Conservation (phyloP, 2,797 vertebrate species). For the Microtus obscurus region DNA sequence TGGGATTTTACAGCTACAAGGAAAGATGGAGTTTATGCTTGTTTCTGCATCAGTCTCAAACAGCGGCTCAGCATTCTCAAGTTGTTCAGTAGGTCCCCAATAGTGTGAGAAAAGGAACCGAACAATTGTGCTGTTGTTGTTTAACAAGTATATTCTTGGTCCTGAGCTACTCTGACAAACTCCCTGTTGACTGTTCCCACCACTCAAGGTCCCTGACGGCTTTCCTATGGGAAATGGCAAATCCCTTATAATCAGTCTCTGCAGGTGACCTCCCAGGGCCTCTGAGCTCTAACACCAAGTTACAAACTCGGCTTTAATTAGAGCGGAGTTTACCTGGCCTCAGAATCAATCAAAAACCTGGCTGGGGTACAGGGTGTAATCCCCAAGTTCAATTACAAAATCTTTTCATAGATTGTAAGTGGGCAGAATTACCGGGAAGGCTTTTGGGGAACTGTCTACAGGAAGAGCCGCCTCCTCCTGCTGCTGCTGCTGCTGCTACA, state of each 20-base stretch:
- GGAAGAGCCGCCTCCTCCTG: neutral
- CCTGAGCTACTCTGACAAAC: neutral
- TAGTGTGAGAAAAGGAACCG: constrained; percentile 8
- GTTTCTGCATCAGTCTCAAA: constrained; percentile 29
- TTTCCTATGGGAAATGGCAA: neutral
- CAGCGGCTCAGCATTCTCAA: neutral
- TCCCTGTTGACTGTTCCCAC: neutral
- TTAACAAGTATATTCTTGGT: neutral
- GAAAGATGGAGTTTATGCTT: neutral
- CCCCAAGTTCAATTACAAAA: neutral
- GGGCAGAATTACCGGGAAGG: neutral
- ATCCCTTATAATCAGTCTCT: neutral
- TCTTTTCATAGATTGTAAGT: neutral
- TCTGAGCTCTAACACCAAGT: neutral
- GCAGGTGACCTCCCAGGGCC: neutral
- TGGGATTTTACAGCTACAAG: neutral
- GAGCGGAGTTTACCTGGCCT: neutral
- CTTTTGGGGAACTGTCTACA: neutral
- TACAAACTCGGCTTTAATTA: neutral
- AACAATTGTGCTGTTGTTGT: neutral
- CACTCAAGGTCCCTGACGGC: neutral
- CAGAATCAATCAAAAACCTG: neutral
- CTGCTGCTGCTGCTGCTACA: too few relatives aligned
- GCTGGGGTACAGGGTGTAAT: neutral
- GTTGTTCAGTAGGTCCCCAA: neutral